Base-by-base conservation (phyloP, 2,797 vertebrate genomes). In the Xiphorhynchus erythropygius region DNA sequence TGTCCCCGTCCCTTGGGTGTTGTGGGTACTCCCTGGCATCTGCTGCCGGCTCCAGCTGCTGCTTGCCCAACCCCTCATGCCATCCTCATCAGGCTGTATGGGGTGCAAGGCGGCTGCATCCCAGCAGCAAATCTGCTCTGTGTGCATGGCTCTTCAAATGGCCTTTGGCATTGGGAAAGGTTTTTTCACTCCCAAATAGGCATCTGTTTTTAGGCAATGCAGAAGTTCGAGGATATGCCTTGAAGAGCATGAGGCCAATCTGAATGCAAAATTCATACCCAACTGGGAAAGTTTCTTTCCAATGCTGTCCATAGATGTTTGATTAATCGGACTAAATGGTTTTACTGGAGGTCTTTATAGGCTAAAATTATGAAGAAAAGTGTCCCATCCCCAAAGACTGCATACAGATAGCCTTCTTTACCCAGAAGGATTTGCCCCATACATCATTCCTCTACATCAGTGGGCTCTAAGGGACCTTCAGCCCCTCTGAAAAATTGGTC, bases 71-170 rank as follows among this genome's bases (percentile, higher is more conserved):
- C 39, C 30, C 13, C 44, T 59, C 75, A 28, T 0, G 0, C 21
- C 37, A 18, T 19, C 42, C 21, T 68, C 42, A 15, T 9, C 1
- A 7, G 22, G 15, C 11, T 1, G 0, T 47, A 47, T 37, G 18
- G 30, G 10, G 21, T 68, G n/a, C 64, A 73, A 30, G 0, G 0
- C 13, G 46, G 19, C 35, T 63, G 69, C 35, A 63, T 22, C 27
- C 44, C 0, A 0, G 22, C 28, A 82, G 46, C 24, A 60, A 89
- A 76, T 52, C 50, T 3, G 1, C 46, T 75, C 49, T 44, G 8
- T 12, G 27, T 0, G 0, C 0, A 0, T 1, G 1, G 14, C 16
- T 77, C 39, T 89, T 80, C 69, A 53, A n/a, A 65, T 4, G 22
- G 30, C 5, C 47, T 53, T 80, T 30, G 60, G 28, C 30, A 50